Percentiles rank a stretch among this genome's conserved stretches.
Conservation (phyloP, 2,888 invertebrate species). For the Tholera decimalis region DNA sequence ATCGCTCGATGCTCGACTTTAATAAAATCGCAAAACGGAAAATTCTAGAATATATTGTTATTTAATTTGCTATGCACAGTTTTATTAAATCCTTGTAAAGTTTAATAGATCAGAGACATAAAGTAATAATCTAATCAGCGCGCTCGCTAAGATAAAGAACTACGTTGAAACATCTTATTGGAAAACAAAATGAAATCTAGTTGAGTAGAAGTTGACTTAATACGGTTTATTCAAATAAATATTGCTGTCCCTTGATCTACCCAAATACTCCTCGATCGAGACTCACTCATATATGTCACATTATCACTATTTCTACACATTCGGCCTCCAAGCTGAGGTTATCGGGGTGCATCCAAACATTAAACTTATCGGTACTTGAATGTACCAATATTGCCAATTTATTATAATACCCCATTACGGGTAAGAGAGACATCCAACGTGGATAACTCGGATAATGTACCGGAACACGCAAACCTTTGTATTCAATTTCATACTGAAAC, state of each 20-base stretch:
- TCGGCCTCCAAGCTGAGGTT: slow-evolving; percentile 79
- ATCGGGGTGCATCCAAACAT: slow-evolving; percentile 78
- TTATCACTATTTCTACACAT: slow-evolving; percentile 76
- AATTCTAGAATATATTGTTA: too few relatives aligned
- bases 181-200: too few relatives aligned
- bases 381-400: slow-evolving; percentile 82
- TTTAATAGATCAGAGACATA: not conserved
- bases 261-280: slow-evolving; percentile 25
- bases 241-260: slow-evolving; percentile 18
- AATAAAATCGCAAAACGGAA: not conserved
- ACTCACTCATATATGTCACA: slow-evolving; percentile 68
- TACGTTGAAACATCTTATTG: not conserved
- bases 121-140: not conserved
- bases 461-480: slow-evolving; percentile 82
- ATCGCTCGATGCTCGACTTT: not conserved
- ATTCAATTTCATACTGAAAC: slow-evolving; percentile 89
- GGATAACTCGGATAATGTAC: slow-evolving; percentile 79
- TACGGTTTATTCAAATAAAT: slow-evolving; percentile 1
- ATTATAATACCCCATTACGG: slow-evolving; percentile 80
- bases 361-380: slow-evolving; percentile 78
- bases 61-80: too few relatives aligned
- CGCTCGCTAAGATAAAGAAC: not conserved
- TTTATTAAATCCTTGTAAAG: not conserved
- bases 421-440: slow-evolving; percentile 84
- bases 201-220: not conserved